Conservation (phyloP, 2,888 invertebrate genomes). For the Morinoia aosen region DNA sequence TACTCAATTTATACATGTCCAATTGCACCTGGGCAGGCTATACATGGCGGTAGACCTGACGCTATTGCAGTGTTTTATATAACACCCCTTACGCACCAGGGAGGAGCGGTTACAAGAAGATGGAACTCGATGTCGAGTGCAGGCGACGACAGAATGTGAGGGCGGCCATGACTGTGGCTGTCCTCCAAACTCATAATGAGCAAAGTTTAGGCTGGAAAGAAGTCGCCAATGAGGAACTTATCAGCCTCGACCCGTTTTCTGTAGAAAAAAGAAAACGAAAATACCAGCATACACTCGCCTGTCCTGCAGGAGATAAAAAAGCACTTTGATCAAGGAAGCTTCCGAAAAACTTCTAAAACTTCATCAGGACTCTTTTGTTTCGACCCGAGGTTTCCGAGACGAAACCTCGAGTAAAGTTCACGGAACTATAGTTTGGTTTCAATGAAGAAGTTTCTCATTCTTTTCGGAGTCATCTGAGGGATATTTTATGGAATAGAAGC, state of each 20-base stretch:
- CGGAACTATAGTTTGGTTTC: neutral
- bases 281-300: neutral
- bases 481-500: neutral
- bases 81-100: neutral
- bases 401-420: neutral
- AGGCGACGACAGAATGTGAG: neutral
- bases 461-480: neutral
- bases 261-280: neutral
- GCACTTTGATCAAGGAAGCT: neutral
- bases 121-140: neutral
- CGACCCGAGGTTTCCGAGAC: constrained; percentile 2
- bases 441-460: constrained; percentile 1
- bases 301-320: neutral
- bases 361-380: constrained; percentile 3
- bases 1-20: no score
- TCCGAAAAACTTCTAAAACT: neutral
- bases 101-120: neutral
- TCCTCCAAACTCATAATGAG: neutral
- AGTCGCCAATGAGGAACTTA: constrained; percentile 12
- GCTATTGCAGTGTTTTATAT: neutral
- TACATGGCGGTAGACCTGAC: no score
- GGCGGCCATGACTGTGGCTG: neutral
- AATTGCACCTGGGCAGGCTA: no score
- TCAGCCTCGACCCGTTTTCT: neutral
- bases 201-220: constrained; percentile 2